Conservation (phyloP, 1,140 invertebrate genomes). For the Drosophila orosa region DNA sequence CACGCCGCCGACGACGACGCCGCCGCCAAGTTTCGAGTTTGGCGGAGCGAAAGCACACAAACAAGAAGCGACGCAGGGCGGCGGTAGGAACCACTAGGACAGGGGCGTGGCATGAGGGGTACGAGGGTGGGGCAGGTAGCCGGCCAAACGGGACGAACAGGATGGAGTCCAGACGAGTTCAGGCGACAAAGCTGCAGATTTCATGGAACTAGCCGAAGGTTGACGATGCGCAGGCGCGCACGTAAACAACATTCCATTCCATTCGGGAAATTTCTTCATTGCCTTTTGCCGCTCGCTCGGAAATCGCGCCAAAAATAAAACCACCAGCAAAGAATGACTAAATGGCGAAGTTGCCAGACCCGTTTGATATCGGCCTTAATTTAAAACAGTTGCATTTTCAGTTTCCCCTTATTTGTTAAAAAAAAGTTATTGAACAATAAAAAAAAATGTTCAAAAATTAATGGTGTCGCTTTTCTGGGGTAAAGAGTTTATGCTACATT, state of each 20-base stretch:
- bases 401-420: too few species aligned
- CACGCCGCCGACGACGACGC: conserved; percentile 44
- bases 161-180: conserved; percentile 65
- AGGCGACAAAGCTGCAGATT: conserved; percentile 35
- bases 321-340: conserved; percentile 19
- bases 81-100: conserved; percentile 46
- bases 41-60: conserved; percentile 76
- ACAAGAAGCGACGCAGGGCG: conserved; percentile 73
- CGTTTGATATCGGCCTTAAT: conserved; percentile 20
- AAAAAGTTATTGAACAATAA: too few species aligned
- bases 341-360: conserved; percentile 47
- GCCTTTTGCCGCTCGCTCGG: conserved; percentile 13
- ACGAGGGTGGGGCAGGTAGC: conserved; percentile 59
- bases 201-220: conserved; percentile 67
- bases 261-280: conserved; percentile 62
- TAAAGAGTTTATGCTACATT: not conserved
- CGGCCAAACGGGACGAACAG: conserved; percentile 77
- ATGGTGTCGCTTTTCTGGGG: too few species aligned
- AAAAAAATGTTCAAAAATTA: too few species aligned
- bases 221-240: conserved; percentile 74
- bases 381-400: not conserved
- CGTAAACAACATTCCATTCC: conserved; percentile 83
- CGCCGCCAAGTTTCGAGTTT: conserved; percentile 37
- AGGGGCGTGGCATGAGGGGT: conserved; percentile 13
- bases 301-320: conserved; percentile 72